A percentile compares a stretch with the other conserved stretches of the same genome.
Conservation (phyloP, 2,113 vertebrate genomes). For the Catharus bicknelli region DNA sequence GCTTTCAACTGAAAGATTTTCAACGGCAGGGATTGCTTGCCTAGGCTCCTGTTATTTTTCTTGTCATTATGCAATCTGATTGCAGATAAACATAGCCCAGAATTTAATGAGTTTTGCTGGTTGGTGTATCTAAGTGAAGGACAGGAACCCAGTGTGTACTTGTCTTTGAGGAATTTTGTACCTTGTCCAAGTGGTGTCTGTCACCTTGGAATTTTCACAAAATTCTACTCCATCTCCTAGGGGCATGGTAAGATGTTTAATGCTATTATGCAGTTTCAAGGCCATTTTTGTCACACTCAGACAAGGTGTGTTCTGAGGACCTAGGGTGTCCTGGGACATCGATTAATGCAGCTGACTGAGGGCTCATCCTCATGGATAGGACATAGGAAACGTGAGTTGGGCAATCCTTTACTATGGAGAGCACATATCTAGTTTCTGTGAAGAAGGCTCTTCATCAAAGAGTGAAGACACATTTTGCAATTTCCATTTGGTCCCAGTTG, state of each 20-base stretch:
- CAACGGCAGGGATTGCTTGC: not conserved
- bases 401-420: not conserved
- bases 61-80: not conserved
- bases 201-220: not conserved
- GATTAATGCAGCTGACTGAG: not conserved
- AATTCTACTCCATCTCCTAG: not conserved
- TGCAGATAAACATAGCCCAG: not conserved
- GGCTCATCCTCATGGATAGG: not conserved
- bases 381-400: not conserved
- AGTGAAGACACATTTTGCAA: not conserved
- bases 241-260: not conserved
- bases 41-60: not conserved
- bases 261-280: not conserved
- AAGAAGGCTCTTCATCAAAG: not conserved
- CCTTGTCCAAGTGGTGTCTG: not conserved
- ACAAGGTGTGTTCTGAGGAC: fast-evolving
- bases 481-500: not conserved
- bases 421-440: not conserved
- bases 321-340: not conserved
- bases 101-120: not conserved
- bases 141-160: not conserved
- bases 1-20: not conserved
- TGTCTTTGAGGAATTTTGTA: not conserved
- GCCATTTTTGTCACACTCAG: not conserved
- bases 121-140: not conserved